Evolutionary conservation across 2,888 invertebrate species (phyloP), one percentile per base, ranked within the genome.

Genomic region (Camptogramma bilineatum): DNA sequence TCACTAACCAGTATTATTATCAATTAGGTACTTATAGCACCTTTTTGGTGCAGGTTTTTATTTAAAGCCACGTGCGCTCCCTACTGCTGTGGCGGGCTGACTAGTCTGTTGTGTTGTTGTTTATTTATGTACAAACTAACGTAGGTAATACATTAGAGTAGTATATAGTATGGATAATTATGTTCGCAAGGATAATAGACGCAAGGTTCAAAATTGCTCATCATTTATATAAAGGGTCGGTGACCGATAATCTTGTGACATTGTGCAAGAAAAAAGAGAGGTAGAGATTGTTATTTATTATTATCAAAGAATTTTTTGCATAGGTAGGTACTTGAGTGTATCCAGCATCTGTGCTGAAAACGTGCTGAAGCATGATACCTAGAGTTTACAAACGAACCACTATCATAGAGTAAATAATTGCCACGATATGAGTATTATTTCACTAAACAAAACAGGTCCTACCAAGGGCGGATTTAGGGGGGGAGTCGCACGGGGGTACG

Each of bases 121-220:
- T 63, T 60, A 52, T 57, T 66, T 58, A 62, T 34, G 55, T 53
- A 17, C 16, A n/a, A n/a, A n/a, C n/a, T n/a, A n/a, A n/a, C n/a
- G n/a, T n/a, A n/a, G 44, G 5, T 28, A 28, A 0, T 28, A 28
- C 28, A 28, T 2, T 44, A n/a, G 39, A 3, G 39, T 13, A 10
- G 39, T 39, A 10, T 39, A 10, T 39, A 34, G 39, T 47, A 18
- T 47, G 65, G 68, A 57, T 68, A 62, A 68, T 66, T 55, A 57
- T 65, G 68, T 53, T 60, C 50, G 59, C 62, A 66, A 65, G 58
- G 60, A 62, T 58, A 62, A 61, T 59, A 34, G 54, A 21, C 19
- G 44, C 67, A 66, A 52, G 64, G 66, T 62, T 39, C 16, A 57
- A 57, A 68, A 57, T 64, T n/a, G 21, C 10, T 28, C 63, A 28